A percentile compares a stretch with the other conserved stretches of the same genome.
phyloP scores from a whole-genome alignment of 2,113 vertebrate species.

The Aix galericulata region DNA sequence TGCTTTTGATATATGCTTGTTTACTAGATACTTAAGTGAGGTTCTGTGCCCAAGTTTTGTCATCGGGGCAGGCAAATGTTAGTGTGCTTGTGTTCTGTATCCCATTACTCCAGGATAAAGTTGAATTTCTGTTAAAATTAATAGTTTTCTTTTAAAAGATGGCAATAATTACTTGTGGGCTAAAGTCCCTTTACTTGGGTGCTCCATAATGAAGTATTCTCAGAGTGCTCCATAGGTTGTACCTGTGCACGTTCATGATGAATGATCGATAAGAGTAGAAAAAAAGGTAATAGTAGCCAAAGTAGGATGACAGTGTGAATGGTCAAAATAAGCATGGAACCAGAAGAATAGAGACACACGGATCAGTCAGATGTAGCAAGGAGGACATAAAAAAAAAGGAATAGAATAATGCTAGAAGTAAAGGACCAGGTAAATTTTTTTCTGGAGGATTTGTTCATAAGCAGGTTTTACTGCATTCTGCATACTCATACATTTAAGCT shows the following conservation, averaged over 20 bases:
- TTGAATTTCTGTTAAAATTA: neutral
- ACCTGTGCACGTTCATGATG: neutral
- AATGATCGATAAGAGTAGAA: neutral
- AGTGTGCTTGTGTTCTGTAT: neutral
- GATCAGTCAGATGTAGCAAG: neutral
- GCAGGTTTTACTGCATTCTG: neutral
- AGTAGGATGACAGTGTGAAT: neutral
- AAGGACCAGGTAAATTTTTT: neutral
- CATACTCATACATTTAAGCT: neutral
- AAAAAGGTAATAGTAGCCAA: neutral
- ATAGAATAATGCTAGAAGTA: neutral
- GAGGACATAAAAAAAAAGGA: neutral
- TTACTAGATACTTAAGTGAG: neutral
- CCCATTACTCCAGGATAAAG: neutral
- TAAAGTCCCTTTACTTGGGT: neutral
- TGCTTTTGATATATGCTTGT: neutral
- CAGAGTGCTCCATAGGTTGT: neutral
- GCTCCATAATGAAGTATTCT: too few relatives aligned
- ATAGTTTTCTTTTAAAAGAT: neutral
- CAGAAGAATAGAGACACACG: neutral
- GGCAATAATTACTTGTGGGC: neutral
- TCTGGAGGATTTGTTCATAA: neutral
- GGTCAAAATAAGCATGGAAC: neutral
- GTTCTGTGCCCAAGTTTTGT: neutral
- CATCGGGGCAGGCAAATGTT: neutral